These are phyloP conservation scores for Cryptomyrus ogoouensis DNA, from an alignment of 2,113 vertebrate species.

Conservation along the genomic window DNA sequence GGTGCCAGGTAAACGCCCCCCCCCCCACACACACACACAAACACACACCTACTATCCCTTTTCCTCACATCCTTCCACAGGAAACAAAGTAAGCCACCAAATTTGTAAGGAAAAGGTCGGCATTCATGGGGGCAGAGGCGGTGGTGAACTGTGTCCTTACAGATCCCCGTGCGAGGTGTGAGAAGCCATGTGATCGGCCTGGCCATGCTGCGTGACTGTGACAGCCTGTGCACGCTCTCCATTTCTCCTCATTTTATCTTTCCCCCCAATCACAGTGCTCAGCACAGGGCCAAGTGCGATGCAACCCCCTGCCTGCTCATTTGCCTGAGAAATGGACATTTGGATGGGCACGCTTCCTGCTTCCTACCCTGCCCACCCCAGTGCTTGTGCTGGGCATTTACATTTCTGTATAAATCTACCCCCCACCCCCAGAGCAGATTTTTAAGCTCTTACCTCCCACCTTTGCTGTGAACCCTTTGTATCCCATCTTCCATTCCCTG, in stretches of 20 bases:
- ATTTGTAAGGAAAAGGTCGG: neutral
- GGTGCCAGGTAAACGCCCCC: conserved; percentile 24
- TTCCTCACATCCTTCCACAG: neutral
- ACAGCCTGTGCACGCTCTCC: neutral
- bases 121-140: neutral
- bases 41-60: neutral
- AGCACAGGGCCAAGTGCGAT: neutral
- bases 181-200: neutral
- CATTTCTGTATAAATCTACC: neutral
- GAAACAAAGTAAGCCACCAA: neutral
- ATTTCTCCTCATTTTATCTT: neutral
- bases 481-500: neutral
- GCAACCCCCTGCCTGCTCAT: neutral
- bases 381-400: conserved; percentile 12
- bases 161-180: neutral
- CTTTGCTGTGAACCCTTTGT: conserved; percentile 4
- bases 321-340: neutral
- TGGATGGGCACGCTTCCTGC: neutral
- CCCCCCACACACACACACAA: neutral
- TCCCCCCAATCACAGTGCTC: neutral
- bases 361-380: neutral
- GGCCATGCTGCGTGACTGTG: neutral
- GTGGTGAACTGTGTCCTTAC: neutral
- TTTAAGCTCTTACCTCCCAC: conserved; percentile 14
- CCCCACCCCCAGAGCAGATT: neutral